A percentile compares a stretch with the other conserved stretches of the same genome.
phyloP scores from a whole-genome alignment of 2,113 vertebrate species.

The Corapipo altera region DNA sequence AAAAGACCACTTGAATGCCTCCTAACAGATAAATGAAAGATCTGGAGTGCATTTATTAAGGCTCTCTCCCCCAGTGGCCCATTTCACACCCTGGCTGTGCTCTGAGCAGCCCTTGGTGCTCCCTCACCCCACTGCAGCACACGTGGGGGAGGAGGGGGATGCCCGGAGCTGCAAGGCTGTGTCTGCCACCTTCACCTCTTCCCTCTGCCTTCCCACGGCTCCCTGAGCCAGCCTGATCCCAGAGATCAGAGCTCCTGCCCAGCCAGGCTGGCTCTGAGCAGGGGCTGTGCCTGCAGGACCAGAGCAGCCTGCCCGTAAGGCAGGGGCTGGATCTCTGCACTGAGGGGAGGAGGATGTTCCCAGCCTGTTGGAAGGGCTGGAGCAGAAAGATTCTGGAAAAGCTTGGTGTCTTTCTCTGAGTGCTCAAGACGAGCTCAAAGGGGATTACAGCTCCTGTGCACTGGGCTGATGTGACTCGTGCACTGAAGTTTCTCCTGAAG shows the following conservation, averaged over 20 bases:
- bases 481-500: neutral
- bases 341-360: neutral
- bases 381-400: neutral
- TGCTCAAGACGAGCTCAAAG: neutral
- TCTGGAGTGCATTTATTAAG: neutral
- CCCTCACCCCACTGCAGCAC: neutral
- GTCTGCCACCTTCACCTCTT: fast-evolving
- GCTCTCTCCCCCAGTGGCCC: neutral
- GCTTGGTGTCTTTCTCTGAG: fast-evolving
- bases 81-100: neutral
- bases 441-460: neutral
- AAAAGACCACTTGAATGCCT: conserved; percentile 42
- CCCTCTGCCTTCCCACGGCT: neutral
- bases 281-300: neutral
- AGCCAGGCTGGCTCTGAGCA: neutral
- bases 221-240: neutral
- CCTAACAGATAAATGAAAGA: conserved; percentile 23
- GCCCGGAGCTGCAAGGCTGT: fast-evolving
- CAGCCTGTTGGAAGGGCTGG: neutral
- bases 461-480: neutral
- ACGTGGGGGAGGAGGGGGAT: fast-evolving
- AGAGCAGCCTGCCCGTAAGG: fast-evolving
- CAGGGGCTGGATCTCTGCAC: fast-evolving
- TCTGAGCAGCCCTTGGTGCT: neutral
- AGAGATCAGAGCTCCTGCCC: fast-evolving